phyloP scores from a whole-genome alignment of 2,888 invertebrate genomes.

The Sialis lutaria region DNA sequence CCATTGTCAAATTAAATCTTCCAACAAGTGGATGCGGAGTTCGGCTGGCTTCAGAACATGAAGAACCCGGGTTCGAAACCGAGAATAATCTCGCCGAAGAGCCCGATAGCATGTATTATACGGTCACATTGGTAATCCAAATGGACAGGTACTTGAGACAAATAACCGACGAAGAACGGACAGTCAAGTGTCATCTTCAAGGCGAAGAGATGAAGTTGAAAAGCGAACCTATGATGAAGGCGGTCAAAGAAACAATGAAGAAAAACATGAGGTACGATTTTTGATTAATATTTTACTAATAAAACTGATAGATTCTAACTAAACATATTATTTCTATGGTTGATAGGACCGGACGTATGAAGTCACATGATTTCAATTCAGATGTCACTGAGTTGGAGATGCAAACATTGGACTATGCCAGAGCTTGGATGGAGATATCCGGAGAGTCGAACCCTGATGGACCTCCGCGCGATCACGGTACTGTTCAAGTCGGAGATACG shows the following conservation, averaged over 20 bases:
- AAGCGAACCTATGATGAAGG: constrained; percentile 34
- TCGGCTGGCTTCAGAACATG: constrained; percentile 31
- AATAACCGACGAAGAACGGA: constrained; percentile 49
- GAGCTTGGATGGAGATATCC: constrained; percentile 54
- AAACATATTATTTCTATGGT: background rate
- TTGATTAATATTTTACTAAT: too few species aligned
- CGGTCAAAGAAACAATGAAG: constrained; percentile 31
- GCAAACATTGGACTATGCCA: constrained; percentile 29
- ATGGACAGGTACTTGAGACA: constrained; percentile 59
- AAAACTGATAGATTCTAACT: background rate
- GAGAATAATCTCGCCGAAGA: constrained; percentile 22
- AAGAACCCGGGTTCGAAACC: constrained; percentile 22
- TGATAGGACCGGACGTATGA: constrained; percentile 39
- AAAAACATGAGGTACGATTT: constrained; percentile 22
- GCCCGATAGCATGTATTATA: constrained; percentile 38
- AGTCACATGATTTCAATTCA: constrained; percentile 13
- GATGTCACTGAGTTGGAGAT: constrained; percentile 13
- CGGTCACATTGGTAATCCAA: constrained; percentile 50
- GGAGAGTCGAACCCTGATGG: constrained; percentile 16
- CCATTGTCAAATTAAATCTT: constrained; percentile 28
- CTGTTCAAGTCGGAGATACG: constrained; percentile 54
- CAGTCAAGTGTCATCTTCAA: constrained; percentile 40
- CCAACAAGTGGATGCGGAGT: constrained; percentile 54
- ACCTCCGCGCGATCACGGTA: constrained; percentile 26
- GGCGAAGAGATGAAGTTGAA: constrained; percentile 35